phyloP scores from a whole-genome alignment of 1,140 invertebrate species.

The Neoseiulus cucumeris region DNA sequence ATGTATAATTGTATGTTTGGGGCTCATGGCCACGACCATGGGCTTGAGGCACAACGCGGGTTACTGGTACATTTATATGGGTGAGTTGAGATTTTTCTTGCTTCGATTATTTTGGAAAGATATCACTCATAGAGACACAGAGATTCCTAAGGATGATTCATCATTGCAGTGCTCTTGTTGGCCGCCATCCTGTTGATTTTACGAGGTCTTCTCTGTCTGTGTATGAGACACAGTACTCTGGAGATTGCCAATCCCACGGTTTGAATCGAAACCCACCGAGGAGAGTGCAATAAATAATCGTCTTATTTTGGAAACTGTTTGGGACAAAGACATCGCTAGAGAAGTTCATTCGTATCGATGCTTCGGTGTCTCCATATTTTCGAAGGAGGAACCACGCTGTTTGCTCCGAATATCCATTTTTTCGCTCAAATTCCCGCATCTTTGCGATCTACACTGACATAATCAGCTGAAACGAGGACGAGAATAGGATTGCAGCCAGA shows the following conservation, averaged over 20 bases:
- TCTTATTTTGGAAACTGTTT: neutral
- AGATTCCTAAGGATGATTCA: neutral
- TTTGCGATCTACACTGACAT: no score
- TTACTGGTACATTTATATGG: constrained; percentile 5
- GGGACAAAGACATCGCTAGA: neutral
- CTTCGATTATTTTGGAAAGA: neutral
- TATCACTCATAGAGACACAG: neutral
- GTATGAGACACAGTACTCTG: neutral
- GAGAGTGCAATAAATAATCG: neutral
- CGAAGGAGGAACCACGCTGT: no score
- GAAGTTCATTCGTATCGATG: no score
- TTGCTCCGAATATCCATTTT: no score
- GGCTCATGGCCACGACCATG: neutral
- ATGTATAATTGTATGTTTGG: neutral
- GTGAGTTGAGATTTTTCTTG: neutral
- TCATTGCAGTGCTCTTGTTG: neutral
- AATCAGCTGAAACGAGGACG: no score
- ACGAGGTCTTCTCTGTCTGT: neutral
- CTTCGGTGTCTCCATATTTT: no score
- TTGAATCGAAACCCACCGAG: neutral
- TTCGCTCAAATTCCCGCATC: no score
- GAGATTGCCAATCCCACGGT: neutral
- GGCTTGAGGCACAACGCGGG: neutral
- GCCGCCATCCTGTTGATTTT: neutral
- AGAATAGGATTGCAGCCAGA: no score